A percentile compares a stretch with the other conserved stretches of the same genome.
These are phyloP conservation scores for Ochotona princeps DNA, from an alignment of 2,113 vertebrate species.

Conservation along the genomic window DNA sequence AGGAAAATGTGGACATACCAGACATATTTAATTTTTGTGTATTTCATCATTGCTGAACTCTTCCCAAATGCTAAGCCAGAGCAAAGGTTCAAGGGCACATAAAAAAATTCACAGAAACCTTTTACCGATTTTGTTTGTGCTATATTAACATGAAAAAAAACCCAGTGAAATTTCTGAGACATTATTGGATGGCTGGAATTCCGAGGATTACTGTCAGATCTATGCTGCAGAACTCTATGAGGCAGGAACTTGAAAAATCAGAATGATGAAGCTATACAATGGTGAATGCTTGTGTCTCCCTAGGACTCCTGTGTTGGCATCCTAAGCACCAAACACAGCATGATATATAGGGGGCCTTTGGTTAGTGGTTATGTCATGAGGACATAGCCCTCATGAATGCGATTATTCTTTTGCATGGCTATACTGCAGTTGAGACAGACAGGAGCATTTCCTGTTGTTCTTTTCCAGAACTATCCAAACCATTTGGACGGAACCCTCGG, in stretches of 20 bases:
- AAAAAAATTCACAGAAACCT: slow-evolving; percentile 31
- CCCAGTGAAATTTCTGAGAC: background rate
- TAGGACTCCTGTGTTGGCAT: background rate
- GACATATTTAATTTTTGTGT: slow-evolving; percentile 68
- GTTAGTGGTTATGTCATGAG: background rate
- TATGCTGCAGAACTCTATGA: background rate
- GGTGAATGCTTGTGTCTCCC: too few species aligned
- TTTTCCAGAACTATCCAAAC: background rate
- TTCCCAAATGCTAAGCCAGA: slow-evolving; percentile 45
- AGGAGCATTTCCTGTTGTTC: background rate
- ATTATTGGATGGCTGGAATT: background rate
- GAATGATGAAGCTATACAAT: background rate
- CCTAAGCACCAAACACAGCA: background rate
- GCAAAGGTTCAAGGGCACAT: slow-evolving; percentile 24
- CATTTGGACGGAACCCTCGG: too few species aligned
- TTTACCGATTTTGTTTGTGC: background rate
- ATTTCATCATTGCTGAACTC: slow-evolving; percentile 61
- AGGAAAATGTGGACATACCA: slow-evolving; percentile 70
- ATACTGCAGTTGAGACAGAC: background rate
- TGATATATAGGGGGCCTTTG: background rate
- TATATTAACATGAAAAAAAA: slow-evolving; percentile 13
- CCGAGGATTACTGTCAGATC: background rate
- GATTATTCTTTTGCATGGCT: background rate
- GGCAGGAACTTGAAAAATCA: background rate
- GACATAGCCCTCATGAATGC: background rate